These are phyloP conservation scores for Cybosia mesomella DNA, from an alignment of 2,888 invertebrate genomes.

Conservation along the genomic window DNA sequence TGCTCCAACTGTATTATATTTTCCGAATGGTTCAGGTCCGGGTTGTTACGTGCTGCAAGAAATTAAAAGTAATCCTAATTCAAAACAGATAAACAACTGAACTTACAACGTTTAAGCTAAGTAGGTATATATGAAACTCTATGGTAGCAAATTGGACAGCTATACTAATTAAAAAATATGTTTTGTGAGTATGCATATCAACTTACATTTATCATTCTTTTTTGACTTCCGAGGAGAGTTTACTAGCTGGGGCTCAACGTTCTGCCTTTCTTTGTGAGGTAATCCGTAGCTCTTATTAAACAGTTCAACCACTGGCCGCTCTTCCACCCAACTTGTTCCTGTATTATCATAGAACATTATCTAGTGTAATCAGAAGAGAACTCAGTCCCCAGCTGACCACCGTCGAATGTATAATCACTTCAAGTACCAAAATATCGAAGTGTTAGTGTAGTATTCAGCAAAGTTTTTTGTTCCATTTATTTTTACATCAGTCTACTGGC, in stretches of 20 bases:
- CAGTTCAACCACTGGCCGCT: constrained; percentile 77
- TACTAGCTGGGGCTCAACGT: constrained; percentile 7
- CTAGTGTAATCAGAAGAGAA: neutral
- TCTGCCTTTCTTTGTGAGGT: constrained; percentile 16
- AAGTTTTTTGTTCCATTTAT: too few relatives aligned
- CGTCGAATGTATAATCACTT: too few relatives aligned
- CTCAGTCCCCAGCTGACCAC: neutral
- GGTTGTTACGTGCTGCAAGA: constrained; percentile 7
- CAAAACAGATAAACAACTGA: neutral
- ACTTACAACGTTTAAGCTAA: neutral
- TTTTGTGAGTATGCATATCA: neutral
- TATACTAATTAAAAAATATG: too few relatives aligned
- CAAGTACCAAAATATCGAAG: too few relatives aligned
- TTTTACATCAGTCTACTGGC: too few relatives aligned
- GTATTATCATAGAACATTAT: constrained; percentile 1
- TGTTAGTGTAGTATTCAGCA: too few relatives aligned
- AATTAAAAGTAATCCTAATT: neutral
- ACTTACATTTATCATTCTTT: constrained; percentile 40
- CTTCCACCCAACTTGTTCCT: constrained; percentile 45
- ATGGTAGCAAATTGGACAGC: too few relatives aligned
- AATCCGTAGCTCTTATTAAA: constrained; percentile 69
- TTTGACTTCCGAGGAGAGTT: constrained; percentile 28
- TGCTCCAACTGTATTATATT: constrained; percentile 25
- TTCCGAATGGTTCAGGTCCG: constrained; percentile 43
- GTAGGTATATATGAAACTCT: too few relatives aligned